phyloP scores from a whole-genome alignment of 2,888 invertebrate species.

The Leptopilina drosophilae region DNA sequence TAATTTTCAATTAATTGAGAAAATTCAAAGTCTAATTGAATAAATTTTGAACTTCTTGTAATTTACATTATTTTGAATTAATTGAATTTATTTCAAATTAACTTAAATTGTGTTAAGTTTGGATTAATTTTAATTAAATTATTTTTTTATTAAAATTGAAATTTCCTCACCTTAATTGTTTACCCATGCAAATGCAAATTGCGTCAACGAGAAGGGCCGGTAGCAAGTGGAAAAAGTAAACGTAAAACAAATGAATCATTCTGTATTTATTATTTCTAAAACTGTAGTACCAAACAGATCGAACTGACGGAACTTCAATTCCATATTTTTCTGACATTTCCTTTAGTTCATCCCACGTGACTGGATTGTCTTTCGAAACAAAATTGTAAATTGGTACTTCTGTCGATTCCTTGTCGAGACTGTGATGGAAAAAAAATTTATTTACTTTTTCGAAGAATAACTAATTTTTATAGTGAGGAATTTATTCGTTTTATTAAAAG shows the following conservation, averaged over 20 bases:
- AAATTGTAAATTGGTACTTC: constrained; percentile 89
- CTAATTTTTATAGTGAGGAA: no score
- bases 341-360: constrained; percentile 87
- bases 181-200: constrained; percentile 80
- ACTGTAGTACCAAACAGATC: constrained; percentile 85
- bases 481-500: no score
- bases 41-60: no score
- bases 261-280: constrained; percentile 81
- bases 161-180: constrained; percentile 80
- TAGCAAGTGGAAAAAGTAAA: constrained; percentile 81
- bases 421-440: constrained; percentile 39
- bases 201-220: constrained; percentile 82
- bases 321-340: constrained; percentile 80
- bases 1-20: no score
- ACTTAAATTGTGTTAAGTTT: no score
- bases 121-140: no score
- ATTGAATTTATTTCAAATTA: no score
- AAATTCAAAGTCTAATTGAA: no score
- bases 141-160: no score
- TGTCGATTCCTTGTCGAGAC: constrained; percentile 67
- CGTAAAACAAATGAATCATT: constrained; percentile 79
- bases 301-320: constrained; percentile 80
- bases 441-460: no score
- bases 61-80: no score
- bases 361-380: constrained; percentile 89